A percentile compares a stretch with the other conserved stretches of the same genome.
These are phyloP conservation scores for Arctopsyche grandis DNA, from an alignment of 1,140 invertebrate genomes.

Conservation along the genomic window DNA sequence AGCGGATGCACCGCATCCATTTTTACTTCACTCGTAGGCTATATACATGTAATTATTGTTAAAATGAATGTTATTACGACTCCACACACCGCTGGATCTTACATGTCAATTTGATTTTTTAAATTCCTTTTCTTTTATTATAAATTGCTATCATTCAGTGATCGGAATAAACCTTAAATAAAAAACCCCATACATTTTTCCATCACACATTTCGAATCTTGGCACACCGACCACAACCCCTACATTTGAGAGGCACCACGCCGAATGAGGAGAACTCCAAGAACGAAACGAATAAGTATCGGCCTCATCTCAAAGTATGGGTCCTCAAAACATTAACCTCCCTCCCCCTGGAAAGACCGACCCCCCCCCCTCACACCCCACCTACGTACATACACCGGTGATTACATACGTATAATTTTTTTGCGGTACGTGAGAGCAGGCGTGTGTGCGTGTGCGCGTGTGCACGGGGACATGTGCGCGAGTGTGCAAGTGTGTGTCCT, in stretches of 20 bases:
- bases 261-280: background rate
- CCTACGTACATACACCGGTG: background rate
- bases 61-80: too few species aligned
- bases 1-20: too few species aligned
- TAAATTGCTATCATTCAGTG: too few species aligned
- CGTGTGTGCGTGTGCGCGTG: background rate
- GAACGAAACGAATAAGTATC: background rate
- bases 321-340: conserved; percentile 3
- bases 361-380: background rate
- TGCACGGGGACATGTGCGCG: background rate
- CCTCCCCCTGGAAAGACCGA: background rate
- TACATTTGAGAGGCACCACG: background rate
- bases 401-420: background rate
- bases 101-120: too few species aligned
- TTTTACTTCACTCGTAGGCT: too few species aligned
- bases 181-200: too few species aligned
- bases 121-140: too few species aligned
- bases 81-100: too few species aligned
- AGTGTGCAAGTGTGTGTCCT: conserved; percentile 7
- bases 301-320: background rate
- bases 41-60: too few species aligned
- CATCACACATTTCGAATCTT: background rate
- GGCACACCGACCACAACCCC: background rate
- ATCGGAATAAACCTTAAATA: too few species aligned
- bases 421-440: background rate